phyloP scores from a whole-genome alignment of 2,797 vertebrate genomes.

The Amblyopsis hoosieri region DNA sequence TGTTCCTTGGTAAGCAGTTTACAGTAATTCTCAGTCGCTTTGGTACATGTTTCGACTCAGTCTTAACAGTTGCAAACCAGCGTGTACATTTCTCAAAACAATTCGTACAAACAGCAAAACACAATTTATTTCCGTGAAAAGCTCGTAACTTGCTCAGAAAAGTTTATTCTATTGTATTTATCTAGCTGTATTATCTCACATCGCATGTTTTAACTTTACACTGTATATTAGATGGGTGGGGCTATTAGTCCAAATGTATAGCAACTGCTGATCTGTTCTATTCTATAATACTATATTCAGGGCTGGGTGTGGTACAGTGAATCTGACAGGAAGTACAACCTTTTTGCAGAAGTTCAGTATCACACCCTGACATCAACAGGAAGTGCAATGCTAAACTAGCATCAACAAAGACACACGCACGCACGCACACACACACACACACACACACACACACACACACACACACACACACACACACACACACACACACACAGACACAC shows the following conservation, averaged over 20 bases:
- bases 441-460: background rate
- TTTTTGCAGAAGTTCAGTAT: slow-evolving; percentile 6
- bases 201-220: background rate
- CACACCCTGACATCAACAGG: slow-evolving; percentile 41
- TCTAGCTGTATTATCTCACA: background rate
- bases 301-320: background rate
- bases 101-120: too few relatives aligned
- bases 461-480: background rate
- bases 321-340: slow-evolving; percentile 39
- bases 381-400: slow-evolving; percentile 34
- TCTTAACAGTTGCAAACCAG: too few relatives aligned
- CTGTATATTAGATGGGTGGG: too few relatives aligned
- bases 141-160: too few relatives aligned
- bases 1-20: too few relatives aligned
- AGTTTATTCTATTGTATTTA: background rate
- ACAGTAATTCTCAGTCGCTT: too few relatives aligned
- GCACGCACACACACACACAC: background rate
- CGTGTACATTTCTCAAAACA: too few relatives aligned
- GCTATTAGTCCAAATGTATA: too few relatives aligned
- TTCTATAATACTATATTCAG: background rate
- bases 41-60: too few relatives aligned
- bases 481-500: slow-evolving; percentile 3
- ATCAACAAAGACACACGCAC: background rate
- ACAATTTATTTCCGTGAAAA: too few relatives aligned
- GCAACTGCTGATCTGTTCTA: background rate